Evolutionary conservation across 2,113 vertebrate genomes (phyloP), one percentile per base, ranked within the genome.

Genomic region (Anguilla rostrata): DNA sequence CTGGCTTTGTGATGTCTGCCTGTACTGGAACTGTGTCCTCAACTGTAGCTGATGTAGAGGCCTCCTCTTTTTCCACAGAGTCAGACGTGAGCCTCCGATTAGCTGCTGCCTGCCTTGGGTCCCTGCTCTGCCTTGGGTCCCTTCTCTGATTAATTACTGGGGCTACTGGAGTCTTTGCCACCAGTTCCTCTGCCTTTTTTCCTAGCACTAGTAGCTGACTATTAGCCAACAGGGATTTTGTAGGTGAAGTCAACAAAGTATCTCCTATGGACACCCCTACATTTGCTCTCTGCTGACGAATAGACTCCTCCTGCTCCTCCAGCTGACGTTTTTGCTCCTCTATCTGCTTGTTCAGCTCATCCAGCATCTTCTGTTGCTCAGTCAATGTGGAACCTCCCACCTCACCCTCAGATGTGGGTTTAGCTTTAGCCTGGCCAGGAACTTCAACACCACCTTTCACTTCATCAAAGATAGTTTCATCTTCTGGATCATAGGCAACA

Each of bases 401-500:
- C 0, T 86, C 22, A 0, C 91, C 87, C 0, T 92, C 86, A 41
- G 92, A 0, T 0, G 91, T 39, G 84, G 94, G 91, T 66, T 0
- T 89, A 60, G 80, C 87, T 84, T 94, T 95, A 26, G 83, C 49
- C 16, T 95, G 96, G 94, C 60, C 93, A 89, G 97, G 94, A 79
- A 95, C 92, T 87, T 96, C 93, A 11, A 97, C 87, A 34, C 95
- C 85, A 81, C 96, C 96, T 84, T 97, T 97, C 46, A 98, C 97
- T 84, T 99, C 98, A 78, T 99, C 98, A 88, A 99, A 92, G 83
- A 99, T 98, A 0, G 98, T 98, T 92, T 99, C 98, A 83, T 99
- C 98, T 86, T 99, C 98, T 0, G 98, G 98, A 88, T 99, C 98
- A 0, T 99, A 99, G 0, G 98, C 98, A 78, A 98, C 96, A 88